Conservation (phyloP, 1,140 invertebrate genomes). For the Nilaparvata lugens region DNA sequence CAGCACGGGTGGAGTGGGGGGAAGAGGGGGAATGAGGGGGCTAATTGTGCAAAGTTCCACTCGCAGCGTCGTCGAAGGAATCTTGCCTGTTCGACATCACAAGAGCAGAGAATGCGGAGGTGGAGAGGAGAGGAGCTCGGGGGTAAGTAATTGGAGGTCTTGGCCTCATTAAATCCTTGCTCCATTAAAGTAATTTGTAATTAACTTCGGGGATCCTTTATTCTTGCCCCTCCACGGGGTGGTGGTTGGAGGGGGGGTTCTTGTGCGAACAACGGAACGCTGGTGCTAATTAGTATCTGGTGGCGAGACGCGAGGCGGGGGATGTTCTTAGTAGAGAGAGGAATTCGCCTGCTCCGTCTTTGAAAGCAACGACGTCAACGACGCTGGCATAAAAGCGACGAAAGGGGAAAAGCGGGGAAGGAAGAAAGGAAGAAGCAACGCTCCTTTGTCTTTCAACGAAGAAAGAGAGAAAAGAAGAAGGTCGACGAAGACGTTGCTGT, state of each 20-base stretch:
- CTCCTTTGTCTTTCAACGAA: too few species aligned
- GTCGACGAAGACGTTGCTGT: too few species aligned
- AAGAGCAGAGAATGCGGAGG: neutral
- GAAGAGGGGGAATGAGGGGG: constrained; percentile 6
- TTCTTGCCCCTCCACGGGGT: too few species aligned
- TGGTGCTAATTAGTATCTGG: neutral
- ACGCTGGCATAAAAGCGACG: neutral
- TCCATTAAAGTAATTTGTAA: constrained; percentile 32
- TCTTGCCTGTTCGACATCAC: too few species aligned
- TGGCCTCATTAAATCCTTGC: constrained; percentile 30
- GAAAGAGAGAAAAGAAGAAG: too few species aligned
- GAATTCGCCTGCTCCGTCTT: neutral
- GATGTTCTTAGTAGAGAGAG: neutral
- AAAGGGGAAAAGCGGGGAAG: too few species aligned
- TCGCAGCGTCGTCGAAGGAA: too few species aligned
- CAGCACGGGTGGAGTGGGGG: constrained; percentile 20
- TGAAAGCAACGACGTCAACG: neutral
- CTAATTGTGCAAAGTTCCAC: constrained; percentile 1
- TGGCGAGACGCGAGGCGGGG: neutral
- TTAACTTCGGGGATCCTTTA: constrained; percentile 22
- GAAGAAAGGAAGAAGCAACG: too few species aligned
- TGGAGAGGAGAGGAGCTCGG: neutral
- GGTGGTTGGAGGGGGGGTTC: too few species aligned
- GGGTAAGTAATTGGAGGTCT: constrained; percentile 25
- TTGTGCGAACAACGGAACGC: neutral